These are phyloP conservation scores for Tympanuchus pallidicinctus DNA, from an alignment of 2,113 vertebrate species.

Conservation along the genomic window DNA sequence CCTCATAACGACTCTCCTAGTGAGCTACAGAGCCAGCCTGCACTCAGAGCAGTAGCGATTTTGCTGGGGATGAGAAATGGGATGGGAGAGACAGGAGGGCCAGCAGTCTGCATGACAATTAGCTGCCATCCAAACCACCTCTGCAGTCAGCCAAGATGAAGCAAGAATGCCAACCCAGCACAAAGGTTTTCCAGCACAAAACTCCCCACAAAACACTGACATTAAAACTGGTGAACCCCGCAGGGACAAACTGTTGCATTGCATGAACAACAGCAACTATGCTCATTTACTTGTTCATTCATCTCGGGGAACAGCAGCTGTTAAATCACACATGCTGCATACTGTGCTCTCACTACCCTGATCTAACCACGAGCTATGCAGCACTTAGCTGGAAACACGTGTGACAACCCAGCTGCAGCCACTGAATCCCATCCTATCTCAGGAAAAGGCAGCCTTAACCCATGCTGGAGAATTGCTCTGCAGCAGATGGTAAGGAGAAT, in stretches of 20 bases:
- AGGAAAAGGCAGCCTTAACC: neutral
- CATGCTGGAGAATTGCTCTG: neutral
- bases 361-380: neutral
- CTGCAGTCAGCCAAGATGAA: neutral
- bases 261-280: neutral
- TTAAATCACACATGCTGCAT: neutral
- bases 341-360: neutral
- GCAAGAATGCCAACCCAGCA: neutral
- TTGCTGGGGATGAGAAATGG: neutral
- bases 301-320: constrained; percentile 9
- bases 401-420: constrained; percentile 38
- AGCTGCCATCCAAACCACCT: neutral
- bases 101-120: neutral
- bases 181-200: neutral
- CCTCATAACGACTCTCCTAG: neutral
- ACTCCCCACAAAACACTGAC: neutral
- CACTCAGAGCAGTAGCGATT: neutral
- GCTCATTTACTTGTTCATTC: neutral
- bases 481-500: neutral
- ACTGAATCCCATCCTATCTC: neutral
- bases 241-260: neutral
- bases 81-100: neutral
- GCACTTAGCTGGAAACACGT: neutral
- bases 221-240: neutral
- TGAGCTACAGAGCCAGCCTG: neutral